phyloP scores from a whole-genome alignment of 2,888 invertebrate species.

The Nomada ruficornis region DNA sequence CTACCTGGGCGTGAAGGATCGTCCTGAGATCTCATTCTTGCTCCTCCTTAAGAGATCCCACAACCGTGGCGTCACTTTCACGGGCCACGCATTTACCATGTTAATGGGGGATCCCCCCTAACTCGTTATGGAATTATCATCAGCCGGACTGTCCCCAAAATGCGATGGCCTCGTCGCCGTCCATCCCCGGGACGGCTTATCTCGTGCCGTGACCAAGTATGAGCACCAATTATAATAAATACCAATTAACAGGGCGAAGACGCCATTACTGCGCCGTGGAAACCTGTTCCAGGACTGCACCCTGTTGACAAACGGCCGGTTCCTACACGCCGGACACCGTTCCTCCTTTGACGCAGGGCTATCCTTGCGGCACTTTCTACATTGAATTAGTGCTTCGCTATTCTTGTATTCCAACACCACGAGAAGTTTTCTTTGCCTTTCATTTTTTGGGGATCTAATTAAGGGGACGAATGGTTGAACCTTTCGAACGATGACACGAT shows the following conservation, averaged over 20 bases:
- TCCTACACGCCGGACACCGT: constrained; percentile 28
- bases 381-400: constrained; percentile 48
- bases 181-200: constrained; percentile 60
- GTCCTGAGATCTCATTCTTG: constrained; percentile 64
- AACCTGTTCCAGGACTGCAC: constrained; percentile 64
- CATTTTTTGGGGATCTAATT: constrained; percentile 30
- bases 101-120: constrained; percentile 76
- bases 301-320: constrained; percentile 64
- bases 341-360: constrained; percentile 53
- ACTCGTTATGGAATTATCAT: constrained; percentile 80
- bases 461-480: not conserved
- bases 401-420: constrained; percentile 28
- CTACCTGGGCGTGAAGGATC: constrained; percentile 70
- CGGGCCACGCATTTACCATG: constrained; percentile 73
- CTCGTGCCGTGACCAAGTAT: constrained; percentile 71
- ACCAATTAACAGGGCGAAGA: constrained; percentile 82
- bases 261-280: constrained; percentile 73
- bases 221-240: constrained; percentile 84
- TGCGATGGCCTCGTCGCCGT: constrained; percentile 54
- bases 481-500: not conserved
- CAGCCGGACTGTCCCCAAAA: constrained; percentile 44
- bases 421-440: not conserved
- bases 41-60: constrained; percentile 66
- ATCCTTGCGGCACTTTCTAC: constrained; percentile 20
- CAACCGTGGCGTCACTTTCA: constrained; percentile 70